Conservation (phyloP, 2,797 vertebrate genomes). For the Gouania willdenowi region DNA sequence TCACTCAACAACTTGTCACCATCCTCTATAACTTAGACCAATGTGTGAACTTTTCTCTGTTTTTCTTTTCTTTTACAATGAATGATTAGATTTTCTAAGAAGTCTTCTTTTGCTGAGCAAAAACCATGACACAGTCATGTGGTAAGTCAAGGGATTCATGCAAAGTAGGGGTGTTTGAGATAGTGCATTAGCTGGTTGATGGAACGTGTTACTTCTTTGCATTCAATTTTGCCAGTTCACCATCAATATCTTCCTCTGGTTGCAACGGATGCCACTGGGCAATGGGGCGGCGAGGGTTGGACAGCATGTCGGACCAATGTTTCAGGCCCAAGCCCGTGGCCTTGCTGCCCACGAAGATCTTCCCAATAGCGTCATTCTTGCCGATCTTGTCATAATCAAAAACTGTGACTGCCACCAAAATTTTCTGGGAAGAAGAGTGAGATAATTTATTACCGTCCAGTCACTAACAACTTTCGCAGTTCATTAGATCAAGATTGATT, state of each 20-base stretch:
- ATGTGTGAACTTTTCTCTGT: slow-evolving; percentile 47
- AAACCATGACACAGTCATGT: slow-evolving; percentile 52
- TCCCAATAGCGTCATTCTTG: slow-evolving; percentile 97
- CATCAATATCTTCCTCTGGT: slow-evolving; percentile 93
- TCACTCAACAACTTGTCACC: slow-evolving; percentile 29
- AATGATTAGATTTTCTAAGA: slow-evolving; percentile 53
- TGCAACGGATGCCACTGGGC: slow-evolving; percentile 97
- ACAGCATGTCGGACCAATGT: slow-evolving; percentile 98
- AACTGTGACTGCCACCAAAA: slow-evolving; percentile 94
- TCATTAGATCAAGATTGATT: background rate
- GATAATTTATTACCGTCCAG: background rate
- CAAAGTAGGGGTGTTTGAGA: slow-evolving; percentile 64
- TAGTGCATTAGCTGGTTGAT: slow-evolving; percentile 59
- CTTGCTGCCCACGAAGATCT: slow-evolving; percentile 94
- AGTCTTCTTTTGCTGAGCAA: slow-evolving; percentile 65
- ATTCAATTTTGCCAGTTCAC: slow-evolving; percentile 78
- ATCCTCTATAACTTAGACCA: slow-evolving; percentile 38
- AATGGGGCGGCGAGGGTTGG: slow-evolving; percentile 94
- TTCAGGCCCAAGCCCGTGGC: slow-evolving; percentile 87
- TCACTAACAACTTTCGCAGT: too few relatives aligned
- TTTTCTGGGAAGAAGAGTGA: slow-evolving; percentile 80
- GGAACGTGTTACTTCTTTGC: slow-evolving; percentile 85
- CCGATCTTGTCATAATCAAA: slow-evolving; percentile 98
- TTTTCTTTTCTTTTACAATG: slow-evolving; percentile 37
- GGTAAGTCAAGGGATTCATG: slow-evolving; percentile 72